Percentiles rank a stretch among this genome's conserved stretches.
Evolutionary conservation across 2,113 vertebrate genomes (phyloP).

Genomic region (Ceyx margarethae): DNA sequence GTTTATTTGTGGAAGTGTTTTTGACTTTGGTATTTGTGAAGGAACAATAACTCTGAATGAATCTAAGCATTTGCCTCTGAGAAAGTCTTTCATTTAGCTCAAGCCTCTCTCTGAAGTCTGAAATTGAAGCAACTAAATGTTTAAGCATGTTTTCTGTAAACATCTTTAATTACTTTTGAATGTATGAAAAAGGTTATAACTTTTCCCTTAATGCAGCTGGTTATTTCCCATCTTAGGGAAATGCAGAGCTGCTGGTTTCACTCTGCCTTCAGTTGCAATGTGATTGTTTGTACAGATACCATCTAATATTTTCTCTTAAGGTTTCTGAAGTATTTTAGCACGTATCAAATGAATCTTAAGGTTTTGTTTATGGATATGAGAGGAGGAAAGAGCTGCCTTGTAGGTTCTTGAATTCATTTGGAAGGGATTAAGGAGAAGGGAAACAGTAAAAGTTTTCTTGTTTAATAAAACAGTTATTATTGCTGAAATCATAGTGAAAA

Average conservation of each 20-base stretch:
- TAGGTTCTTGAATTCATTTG: neutral
- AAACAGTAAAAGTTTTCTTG: neutral
- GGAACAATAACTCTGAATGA: neutral
- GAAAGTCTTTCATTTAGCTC: neutral
- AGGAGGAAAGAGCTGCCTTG: neutral
- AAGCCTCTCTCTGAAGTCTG: neutral
- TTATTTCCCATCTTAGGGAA: neutral
- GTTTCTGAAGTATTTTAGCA: neutral
- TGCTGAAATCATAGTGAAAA: neutral
- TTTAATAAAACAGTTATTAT: neutral
- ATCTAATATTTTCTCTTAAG: neutral
- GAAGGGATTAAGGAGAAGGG: neutral
- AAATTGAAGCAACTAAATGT: neutral
- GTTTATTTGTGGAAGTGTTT: conserved; percentile 2
- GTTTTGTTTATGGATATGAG: neutral
- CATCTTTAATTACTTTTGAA: neutral
- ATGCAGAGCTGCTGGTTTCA: neutral
- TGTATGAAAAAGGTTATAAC: neutral
- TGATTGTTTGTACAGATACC: neutral
- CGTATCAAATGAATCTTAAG: neutral
- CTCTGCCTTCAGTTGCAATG: neutral
- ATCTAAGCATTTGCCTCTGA: neutral
- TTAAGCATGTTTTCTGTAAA: neutral
- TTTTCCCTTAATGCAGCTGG: neutral
- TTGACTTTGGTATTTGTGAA: neutral